These are phyloP conservation scores for Myotis findleyi DNA, from an alignment of 2,797 vertebrate genomes.

Conservation along the genomic window DNA sequence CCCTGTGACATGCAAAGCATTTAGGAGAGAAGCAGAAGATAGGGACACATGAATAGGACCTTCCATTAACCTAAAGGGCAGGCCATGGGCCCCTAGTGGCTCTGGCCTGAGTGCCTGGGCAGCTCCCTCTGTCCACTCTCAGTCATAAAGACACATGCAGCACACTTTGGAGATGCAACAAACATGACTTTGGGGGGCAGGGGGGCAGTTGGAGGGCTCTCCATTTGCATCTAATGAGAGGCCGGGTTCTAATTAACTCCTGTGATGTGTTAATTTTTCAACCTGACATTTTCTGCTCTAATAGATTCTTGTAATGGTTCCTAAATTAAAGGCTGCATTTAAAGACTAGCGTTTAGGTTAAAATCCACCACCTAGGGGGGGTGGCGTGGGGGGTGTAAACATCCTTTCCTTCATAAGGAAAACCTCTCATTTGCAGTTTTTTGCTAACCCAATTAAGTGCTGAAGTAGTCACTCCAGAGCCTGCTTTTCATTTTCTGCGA, in stretches of 20 bases:
- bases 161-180: neutral
- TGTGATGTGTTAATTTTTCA: slow-evolving; percentile 76
- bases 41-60: neutral
- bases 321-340: slow-evolving; percentile 73
- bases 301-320: slow-evolving; percentile 68
- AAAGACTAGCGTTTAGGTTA: slow-evolving; percentile 66
- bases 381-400: slow-evolving; percentile 44
- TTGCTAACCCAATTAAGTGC: slow-evolving; percentile 77
- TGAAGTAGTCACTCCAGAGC: slow-evolving; percentile 72
- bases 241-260: slow-evolving; percentile 60
- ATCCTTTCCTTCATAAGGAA: slow-evolving; percentile 73
- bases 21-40: slow-evolving; percentile 2
- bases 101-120: neutral
- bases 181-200: neutral
- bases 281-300: slow-evolving; percentile 73
- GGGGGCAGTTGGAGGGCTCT: neutral
- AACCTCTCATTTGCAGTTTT: slow-evolving; percentile 76
- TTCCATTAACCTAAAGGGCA: neutral
- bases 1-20: neutral
- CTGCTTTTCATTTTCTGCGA: slow-evolving; percentile 69
- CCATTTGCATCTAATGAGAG: slow-evolving; percentile 57
- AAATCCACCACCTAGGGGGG: slow-evolving; percentile 68
- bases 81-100: neutral
- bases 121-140: neutral
- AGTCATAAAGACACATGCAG: neutral